Conservation (phyloP, 2,797 vertebrate genomes). For the Acanthornis magna region DNA sequence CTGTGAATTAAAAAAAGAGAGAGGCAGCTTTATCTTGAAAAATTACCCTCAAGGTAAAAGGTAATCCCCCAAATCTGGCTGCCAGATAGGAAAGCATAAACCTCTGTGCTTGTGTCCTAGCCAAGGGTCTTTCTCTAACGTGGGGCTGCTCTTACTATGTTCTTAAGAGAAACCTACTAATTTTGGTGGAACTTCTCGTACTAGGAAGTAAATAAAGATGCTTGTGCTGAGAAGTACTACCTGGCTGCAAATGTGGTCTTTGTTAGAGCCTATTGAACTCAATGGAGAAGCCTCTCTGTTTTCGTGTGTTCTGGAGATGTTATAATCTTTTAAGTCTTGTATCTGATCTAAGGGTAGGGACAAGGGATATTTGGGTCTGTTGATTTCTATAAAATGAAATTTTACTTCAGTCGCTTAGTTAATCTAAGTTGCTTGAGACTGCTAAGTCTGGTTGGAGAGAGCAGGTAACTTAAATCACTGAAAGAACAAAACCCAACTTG, state of each 20-base stretch:
- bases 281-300: neutral
- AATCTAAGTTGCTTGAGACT: neutral
- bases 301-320: neutral
- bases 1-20: neutral
- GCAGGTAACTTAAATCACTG: neutral
- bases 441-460: neutral
- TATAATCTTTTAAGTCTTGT: neutral
- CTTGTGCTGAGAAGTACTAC: neutral
- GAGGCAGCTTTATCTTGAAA: neutral
- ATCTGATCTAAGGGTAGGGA: neutral
- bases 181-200: neutral
- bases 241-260: neutral
- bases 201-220: neutral
- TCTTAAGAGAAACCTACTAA: neutral
- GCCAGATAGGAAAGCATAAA: neutral
- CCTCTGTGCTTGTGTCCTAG: neutral
- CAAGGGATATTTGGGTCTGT: neutral
- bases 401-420: neutral
- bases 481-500: neutral
- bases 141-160: neutral
- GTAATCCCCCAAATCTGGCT: neutral
- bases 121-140: neutral
- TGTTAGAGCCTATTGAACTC: neutral
- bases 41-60: neutral
- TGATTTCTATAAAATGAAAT: neutral